Conservation (phyloP, 2,888 invertebrate species). For the Electrophaes corylata region DNA sequence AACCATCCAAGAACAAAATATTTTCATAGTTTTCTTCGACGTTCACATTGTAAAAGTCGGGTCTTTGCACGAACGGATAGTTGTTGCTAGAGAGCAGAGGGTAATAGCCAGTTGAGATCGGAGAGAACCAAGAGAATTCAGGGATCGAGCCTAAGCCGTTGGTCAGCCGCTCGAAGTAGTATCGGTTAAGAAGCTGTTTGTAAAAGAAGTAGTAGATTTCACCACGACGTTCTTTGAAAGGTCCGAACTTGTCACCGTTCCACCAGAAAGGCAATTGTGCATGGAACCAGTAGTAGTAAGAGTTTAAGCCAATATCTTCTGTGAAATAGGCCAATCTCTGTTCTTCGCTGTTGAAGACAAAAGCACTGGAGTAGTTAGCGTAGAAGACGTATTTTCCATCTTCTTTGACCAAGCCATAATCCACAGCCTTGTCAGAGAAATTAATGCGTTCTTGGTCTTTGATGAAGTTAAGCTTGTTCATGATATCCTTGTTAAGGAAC, state of each 20-base stretch:
- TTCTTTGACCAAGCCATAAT: slow-evolving; percentile 69
- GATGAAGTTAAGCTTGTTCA: slow-evolving; percentile 69
- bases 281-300: slow-evolving; percentile 87
- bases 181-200: slow-evolving; percentile 88
- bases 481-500: slow-evolving; percentile 85
- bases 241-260: slow-evolving; percentile 75
- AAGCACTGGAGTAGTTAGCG: slow-evolving; percentile 84
- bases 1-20: slow-evolving; percentile 83
- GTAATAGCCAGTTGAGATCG: slow-evolving; percentile 71
- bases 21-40: slow-evolving; percentile 75
- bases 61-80: slow-evolving; percentile 83
- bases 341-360: slow-evolving; percentile 81
- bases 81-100: slow-evolving; percentile 46
- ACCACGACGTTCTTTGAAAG: slow-evolving; percentile 84
- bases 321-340: slow-evolving; percentile 87
- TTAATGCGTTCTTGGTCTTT: slow-evolving; percentile 68
- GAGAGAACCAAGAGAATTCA: slow-evolving; percentile 86
- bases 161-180: slow-evolving; percentile 87
- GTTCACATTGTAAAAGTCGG: slow-evolving; percentile 84
- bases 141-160: slow-evolving; percentile 86
- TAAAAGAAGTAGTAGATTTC: slow-evolving; percentile 87
- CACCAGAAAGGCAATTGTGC: slow-evolving; percentile 86
- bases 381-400: slow-evolving; percentile 76
- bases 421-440: slow-evolving; percentile 56
- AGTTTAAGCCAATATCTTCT: slow-evolving; percentile 88